These are phyloP conservation scores for Zaprionus vittiger DNA, from an alignment of 1,140 invertebrate genomes.

Conservation along the genomic window DNA sequence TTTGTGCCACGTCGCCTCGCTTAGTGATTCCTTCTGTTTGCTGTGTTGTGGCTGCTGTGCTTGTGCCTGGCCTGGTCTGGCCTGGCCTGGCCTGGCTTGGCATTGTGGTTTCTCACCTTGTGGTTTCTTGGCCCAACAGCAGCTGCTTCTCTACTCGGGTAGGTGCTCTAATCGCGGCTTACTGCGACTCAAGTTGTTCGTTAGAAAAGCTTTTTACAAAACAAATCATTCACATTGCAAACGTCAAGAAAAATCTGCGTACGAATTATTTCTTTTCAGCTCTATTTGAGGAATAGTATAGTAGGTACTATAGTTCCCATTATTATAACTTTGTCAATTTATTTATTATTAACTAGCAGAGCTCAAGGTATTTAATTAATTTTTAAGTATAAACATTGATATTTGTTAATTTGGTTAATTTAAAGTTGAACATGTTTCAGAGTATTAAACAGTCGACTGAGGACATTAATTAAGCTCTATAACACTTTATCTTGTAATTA, in stretches of 20 bases:
- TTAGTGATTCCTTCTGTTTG: neutral
- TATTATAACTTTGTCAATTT: neutral
- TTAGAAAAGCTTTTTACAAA: constrained; percentile 2
- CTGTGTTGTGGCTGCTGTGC: neutral
- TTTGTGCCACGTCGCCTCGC: constrained; percentile 45
- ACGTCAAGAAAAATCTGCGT: neutral
- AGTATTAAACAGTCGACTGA: too few relatives aligned
- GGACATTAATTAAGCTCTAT: neutral
- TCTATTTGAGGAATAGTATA: neutral
- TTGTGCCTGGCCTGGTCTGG: neutral
- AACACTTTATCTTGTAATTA: neutral
- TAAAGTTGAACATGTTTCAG: too few relatives aligned
- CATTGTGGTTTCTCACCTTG: constrained; percentile 13
- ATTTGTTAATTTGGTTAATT: too few relatives aligned
- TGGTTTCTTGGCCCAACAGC: constrained; percentile 1
- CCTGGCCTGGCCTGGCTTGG: constrained; percentile 5
- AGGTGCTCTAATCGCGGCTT: constrained; percentile 73
- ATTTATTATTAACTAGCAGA: neutral
- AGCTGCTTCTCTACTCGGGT: constrained; percentile 37
- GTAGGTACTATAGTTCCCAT: neutral
- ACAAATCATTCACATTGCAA: constrained; percentile 5
- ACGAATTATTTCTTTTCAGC: neutral
- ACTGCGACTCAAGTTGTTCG: constrained; percentile 23
- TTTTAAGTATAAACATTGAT: too few relatives aligned
- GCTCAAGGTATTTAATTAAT: too few relatives aligned